A percentile compares a stretch with the other conserved stretches of the same genome.
Conservation (phyloP, 2,888 invertebrate genomes). For the Drosophila silvestris region DNA sequence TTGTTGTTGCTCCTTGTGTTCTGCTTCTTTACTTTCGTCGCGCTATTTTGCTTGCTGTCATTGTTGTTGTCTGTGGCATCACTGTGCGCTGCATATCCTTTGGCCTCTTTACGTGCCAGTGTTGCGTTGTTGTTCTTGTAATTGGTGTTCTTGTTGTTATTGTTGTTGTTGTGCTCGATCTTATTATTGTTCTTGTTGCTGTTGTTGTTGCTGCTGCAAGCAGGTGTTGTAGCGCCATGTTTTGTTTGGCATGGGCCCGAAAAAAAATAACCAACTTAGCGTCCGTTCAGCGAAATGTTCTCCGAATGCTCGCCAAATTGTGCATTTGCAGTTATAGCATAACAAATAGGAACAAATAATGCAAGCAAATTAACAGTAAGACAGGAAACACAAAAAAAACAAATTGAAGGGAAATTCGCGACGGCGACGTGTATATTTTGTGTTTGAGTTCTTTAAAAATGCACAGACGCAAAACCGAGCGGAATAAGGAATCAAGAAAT, state of each 20-base stretch:
- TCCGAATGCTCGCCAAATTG: slow-evolving; percentile 19
- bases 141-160: slow-evolving; percentile 9
- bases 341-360: background rate
- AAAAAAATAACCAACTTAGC: slow-evolving; percentile 28
- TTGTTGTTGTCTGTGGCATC: slow-evolving; percentile 40
- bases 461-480: slow-evolving; percentile 39
- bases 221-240: slow-evolving; percentile 54
- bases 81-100: slow-evolving; percentile 45
- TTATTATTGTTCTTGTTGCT: slow-evolving; percentile 19
- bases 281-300: slow-evolving; percentile 13
- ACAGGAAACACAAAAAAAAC: background rate
- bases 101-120: slow-evolving; percentile 37
- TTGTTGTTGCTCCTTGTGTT: slow-evolving; percentile 4
- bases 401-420: slow-evolving; percentile 20
- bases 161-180: slow-evolving; percentile 10
- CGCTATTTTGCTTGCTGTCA: slow-evolving; percentile 36
- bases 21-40: slow-evolving; percentile 43
- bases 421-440: slow-evolving; percentile 32
- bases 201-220: slow-evolving; percentile 22
- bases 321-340: slow-evolving; percentile 25
- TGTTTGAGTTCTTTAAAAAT: slow-evolving; percentile 30
- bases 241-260: slow-evolving; percentile 54
- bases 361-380: background rate
- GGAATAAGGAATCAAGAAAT: slow-evolving; percentile 51
- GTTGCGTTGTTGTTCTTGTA: slow-evolving; percentile 20